Evolutionary conservation across 1,140 invertebrate species (phyloP).

Genomic region (Macrocentrus cingulum): DNA sequence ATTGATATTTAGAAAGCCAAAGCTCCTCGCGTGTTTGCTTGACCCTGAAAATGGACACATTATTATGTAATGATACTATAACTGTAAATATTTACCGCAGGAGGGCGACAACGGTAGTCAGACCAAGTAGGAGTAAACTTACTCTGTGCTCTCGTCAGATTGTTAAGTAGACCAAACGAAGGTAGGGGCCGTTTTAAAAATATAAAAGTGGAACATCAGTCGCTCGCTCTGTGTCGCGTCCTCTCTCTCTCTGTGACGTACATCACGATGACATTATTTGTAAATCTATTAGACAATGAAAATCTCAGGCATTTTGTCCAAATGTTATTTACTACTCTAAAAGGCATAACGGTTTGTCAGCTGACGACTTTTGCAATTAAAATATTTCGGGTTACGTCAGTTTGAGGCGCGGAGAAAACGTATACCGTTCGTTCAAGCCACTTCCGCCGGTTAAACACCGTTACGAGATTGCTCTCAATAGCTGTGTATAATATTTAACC

Average conservation of each 20-base stretch:
- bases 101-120: conserved; percentile 8
- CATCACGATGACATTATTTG: too few relatives aligned
- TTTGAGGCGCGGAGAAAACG: not conserved
- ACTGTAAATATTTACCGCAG: conserved; percentile 52
- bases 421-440: conserved; percentile 19
- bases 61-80: conserved; percentile 49
- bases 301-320: not conserved
- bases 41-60: conserved; percentile 24
- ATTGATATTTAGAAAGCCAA: too few relatives aligned
- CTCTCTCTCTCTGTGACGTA: conserved; percentile 5
- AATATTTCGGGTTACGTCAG: conserved; percentile 36
- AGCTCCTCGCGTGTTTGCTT: too few relatives aligned
- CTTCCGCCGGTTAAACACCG: not conserved
- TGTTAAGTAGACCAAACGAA: conserved; percentile 29
- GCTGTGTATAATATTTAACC: not conserved
- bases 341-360: conserved; percentile 35
- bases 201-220: conserved; percentile 44
- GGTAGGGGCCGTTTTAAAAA: conserved; percentile 40
- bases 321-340: not conserved
- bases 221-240: conserved; percentile 15
- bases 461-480: not conserved
- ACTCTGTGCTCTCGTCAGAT: conserved; percentile 13
- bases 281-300: not conserved
- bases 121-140: conserved; percentile 36
- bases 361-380: conserved; percentile 34